Evolutionary conservation across 2,888 invertebrate genomes (phyloP).

Genomic region (Cyaniris semiargus): DNA sequence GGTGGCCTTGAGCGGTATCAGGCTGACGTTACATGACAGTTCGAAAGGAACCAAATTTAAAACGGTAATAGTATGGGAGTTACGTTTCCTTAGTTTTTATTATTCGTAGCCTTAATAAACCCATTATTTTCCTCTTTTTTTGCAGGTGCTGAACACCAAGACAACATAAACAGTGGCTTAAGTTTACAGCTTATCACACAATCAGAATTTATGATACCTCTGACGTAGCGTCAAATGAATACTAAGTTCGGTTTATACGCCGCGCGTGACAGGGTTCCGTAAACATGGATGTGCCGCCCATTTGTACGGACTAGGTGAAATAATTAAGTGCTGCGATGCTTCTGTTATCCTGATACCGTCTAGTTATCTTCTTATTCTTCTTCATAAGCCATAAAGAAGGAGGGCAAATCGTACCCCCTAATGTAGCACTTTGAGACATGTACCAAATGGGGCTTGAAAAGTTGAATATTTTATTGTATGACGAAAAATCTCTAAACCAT

Average conservation of each 20-base stretch:
- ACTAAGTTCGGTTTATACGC: constrained; percentile 53
- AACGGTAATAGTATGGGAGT: too few relatives aligned
- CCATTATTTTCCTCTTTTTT: neutral
- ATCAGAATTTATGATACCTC: constrained; percentile 55
- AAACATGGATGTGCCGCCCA: constrained; percentile 11
- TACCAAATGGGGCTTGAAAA: too few relatives aligned
- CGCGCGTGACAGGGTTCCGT: constrained; percentile 44
- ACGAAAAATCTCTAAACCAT: too few relatives aligned
- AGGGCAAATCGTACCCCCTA: too few relatives aligned
- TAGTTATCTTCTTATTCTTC: neutral
- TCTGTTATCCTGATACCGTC: constrained; percentile 14
- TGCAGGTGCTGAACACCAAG: constrained; percentile 10
- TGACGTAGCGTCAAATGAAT: constrained; percentile 54
- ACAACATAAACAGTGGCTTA: constrained; percentile 30
- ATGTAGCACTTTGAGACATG: too few relatives aligned
- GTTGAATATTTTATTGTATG: too few relatives aligned
- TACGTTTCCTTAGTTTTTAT: too few relatives aligned
- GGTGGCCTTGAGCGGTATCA: too few relatives aligned
- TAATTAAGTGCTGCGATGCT: constrained; percentile 30
- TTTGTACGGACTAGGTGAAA: constrained; percentile 17
- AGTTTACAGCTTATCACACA: constrained; percentile 41
- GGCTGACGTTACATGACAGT: too few relatives aligned
- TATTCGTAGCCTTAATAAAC: too few relatives aligned
- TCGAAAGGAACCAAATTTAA: too few relatives aligned
- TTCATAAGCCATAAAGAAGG: neutral